These are phyloP conservation scores for Meteorus cinctellus DNA, from an alignment of 2,888 invertebrate species.

Conservation along the genomic window DNA sequence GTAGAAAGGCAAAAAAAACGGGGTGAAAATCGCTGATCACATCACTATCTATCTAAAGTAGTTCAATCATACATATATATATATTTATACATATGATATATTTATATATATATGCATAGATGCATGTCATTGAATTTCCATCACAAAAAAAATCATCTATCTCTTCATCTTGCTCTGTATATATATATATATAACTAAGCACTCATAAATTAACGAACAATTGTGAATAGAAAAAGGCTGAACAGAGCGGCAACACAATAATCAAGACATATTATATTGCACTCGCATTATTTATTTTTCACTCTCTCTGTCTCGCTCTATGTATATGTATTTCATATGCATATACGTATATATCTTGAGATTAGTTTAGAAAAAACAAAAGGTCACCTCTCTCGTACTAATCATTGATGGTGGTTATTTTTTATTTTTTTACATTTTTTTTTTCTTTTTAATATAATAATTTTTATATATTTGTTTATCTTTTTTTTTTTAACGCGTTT, in stretches of 20 bases:
- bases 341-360: conserved; percentile 24
- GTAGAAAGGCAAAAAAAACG: neutral
- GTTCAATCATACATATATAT: neutral
- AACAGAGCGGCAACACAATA: conserved; percentile 33
- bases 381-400: conserved; percentile 59
- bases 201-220: conserved; percentile 17
- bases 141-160: conserved; percentile 26
- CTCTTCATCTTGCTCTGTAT: conserved; percentile 35
- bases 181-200: conserved; percentile 27
- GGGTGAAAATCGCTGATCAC: neutral
- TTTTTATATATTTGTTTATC: conserved; percentile 37
- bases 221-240: conserved; percentile 32
- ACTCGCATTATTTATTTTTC: neutral
- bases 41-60: neutral
- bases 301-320: too few species aligned
- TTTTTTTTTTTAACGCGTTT: conserved; percentile 43
- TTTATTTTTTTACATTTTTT: conserved; percentile 52
- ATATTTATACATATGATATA: neutral
- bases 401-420: conserved; percentile 58
- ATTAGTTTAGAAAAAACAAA: conserved; percentile 18
- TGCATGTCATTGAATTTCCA: conserved; percentile 18
- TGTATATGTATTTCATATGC: too few species aligned
- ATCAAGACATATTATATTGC: conserved; percentile 17
- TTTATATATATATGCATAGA: conserved; percentile 3
- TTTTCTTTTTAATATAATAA: conserved; percentile 54